Base-by-base conservation (phyloP, 2,113 vertebrate genomes). In the Ascaphus truei region DNA sequence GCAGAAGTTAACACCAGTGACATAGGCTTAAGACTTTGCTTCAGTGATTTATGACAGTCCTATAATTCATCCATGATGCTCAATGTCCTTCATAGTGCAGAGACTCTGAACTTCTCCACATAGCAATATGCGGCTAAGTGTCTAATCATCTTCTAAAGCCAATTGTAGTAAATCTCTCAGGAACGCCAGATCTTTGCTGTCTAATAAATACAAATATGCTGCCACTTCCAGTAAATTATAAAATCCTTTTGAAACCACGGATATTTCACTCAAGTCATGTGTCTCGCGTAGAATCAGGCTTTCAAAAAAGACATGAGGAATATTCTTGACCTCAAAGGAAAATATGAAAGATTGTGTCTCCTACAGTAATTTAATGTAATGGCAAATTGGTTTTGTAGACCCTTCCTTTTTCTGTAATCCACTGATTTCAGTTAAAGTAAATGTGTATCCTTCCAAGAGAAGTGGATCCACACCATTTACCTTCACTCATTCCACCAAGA, bases 41-140 rank as follows among this genome's bases (percentile, higher is more conserved):
- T 55, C 26, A 71, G 43, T 69, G 72, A 71, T 72, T 77, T 78
- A 61, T 60, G 1, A 59, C 41, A 25, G 62, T 12, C 29, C 18
- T 68, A 23, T 65, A 62, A 62, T 66, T 13, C 56, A 72, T 63
- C 68, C 8, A 47, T 1, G 1, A 23, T 72, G 52, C 68, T 73
- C 60, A 9, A 29, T 74, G 56, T 4, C 57, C 13, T 65, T 79
- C 71, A 7, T 10, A 15, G 30, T 53, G 1, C 18, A 68, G 15
- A 13, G 20, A 43, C 39, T 69, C 25, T 37, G 7, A 37, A 15
- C n/a, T 53, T 64, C 5, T 63, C 18, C 47, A 41, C 43, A 58
- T 59, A 43, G 2, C 7, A 43, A 41, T 62, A 9, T 48, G 13
- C 25, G 15, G 5, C 23, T 69, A 51, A 75, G 72, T 67, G 45